Evolutionary conservation across 2,797 vertebrate genomes (phyloP), one percentile per base, ranked within the genome.

Genomic region (Odontamblyopus lacepedii): DNA sequence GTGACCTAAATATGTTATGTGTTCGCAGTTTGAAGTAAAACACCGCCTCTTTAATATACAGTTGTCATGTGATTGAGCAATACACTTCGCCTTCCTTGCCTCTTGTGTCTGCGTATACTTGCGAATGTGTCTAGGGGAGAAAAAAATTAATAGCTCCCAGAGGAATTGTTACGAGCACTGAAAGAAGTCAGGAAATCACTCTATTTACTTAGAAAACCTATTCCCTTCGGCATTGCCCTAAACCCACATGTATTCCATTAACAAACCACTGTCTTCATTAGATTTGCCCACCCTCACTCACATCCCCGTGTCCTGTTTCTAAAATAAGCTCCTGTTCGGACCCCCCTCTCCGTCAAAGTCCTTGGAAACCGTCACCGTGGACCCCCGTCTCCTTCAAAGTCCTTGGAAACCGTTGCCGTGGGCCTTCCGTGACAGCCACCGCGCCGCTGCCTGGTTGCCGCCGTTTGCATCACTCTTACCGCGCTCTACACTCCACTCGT

Each of bases 401-500:
- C 85, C 74, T 72, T 56, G 67, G 75, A 83, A 79, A 78, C 51
- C 18, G 0, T 13, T 32, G 61, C 80, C 29, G 29, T 60, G 35
- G 79, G 79, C 79, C 68, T 48, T 63, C 70, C 35, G 76, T 71
- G 85, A 83, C 83, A 83, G 65, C 63, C 63, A 7, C 71, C 41
- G 29, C 50, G 67, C 44, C 38, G 65, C 67, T 5, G 38, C 75
- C 63, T 57, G 38, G 41, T 87, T 87, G 69, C 85, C 75, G 35
- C 29, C 3, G 77, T 82, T 87, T 87, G 83, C 85, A 85, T 87
- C 85, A 87, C 66, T 73, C 72, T 56, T 38, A 62, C 62, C 23
- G 69, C 74, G 76, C 79, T 70, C 63, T 63, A 67, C 48, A 74
- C 71, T 67, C 75, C 48, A 74, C 71, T 67, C 75, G 72, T 76